These are phyloP conservation scores for Notiomystis cincta DNA, from an alignment of 2,113 vertebrate species.

Conservation along the genomic window DNA sequence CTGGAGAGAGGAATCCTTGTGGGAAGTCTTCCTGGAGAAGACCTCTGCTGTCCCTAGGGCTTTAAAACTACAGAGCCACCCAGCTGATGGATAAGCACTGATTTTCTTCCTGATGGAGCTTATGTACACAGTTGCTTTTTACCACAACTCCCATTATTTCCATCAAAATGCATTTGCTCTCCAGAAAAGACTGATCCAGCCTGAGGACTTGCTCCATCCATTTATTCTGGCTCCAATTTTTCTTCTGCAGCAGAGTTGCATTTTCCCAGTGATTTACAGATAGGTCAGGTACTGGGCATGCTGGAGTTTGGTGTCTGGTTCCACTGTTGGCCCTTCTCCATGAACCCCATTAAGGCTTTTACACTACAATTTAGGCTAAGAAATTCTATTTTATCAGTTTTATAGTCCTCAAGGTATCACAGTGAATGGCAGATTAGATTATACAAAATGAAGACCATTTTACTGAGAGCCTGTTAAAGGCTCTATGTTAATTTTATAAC, in stretches of 20 bases:
- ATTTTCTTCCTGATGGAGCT: not conserved
- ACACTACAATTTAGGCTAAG: not conserved
- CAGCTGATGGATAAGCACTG: not conserved
- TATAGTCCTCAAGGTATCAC: not conserved
- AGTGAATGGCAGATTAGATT: not conserved
- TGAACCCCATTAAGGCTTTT: conserved; percentile 26
- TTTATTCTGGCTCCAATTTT: not conserved
- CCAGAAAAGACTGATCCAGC: not conserved
- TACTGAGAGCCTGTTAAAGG: not conserved
- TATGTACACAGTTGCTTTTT: not conserved
- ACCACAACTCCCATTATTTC: not conserved
- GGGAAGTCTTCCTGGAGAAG: not conserved
- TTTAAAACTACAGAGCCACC: not conserved
- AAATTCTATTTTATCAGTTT: conserved; percentile 9
- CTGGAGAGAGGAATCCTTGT: not conserved
- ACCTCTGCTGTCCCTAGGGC: not conserved
- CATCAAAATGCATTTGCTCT: not conserved
- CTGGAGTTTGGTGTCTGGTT: not conserved
- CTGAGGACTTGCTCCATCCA: not conserved
- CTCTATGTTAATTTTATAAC: not conserved
- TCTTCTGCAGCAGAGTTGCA: not conserved
- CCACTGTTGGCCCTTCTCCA: conserved; percentile 9
- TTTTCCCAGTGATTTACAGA: not conserved
- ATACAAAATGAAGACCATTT: conserved; percentile 2
- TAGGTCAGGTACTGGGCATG: not conserved